Percentiles rank a stretch among this genome's conserved stretches.
Evolutionary conservation across 1,140 invertebrate species (phyloP).

Genomic region (Caerostris darwini): DNA sequence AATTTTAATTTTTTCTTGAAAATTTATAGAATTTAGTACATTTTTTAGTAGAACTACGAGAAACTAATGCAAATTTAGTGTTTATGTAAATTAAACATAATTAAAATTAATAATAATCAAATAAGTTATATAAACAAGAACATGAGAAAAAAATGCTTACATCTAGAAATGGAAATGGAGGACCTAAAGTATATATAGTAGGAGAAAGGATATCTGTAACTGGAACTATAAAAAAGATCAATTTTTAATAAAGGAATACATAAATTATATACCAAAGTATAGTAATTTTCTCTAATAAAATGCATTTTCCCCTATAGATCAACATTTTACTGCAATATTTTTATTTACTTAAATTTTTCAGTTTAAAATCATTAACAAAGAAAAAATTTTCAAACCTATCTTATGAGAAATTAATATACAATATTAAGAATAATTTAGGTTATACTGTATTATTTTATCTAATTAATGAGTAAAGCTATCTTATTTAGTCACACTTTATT

Average conservation of each 20-base stretch:
- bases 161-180: slow-evolving; percentile 85
- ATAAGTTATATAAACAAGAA: neutral
- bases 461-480: too few species aligned
- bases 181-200: slow-evolving; percentile 80
- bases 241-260: neutral
- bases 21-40: neutral
- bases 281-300: too few species aligned
- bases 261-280: neutral
- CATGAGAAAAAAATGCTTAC: neutral
- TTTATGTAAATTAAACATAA: neutral
- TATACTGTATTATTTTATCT: too few species aligned
- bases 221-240: slow-evolving; percentile 82
- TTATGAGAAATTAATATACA: too few species aligned
- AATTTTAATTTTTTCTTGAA: neutral
- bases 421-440: too few species aligned
- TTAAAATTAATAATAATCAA: neutral
- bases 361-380: too few species aligned
- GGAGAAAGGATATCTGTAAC: slow-evolving; percentile 82
- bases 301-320: too few species aligned
- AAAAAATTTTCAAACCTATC: too few species aligned
- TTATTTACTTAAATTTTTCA: too few species aligned
- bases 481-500: too few species aligned
- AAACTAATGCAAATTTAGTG: neutral
- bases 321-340: too few species aligned
- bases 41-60: neutral